These are phyloP conservation scores for Diabrotica virgifera DNA, from an alignment of 1,140 invertebrate genomes.

Conservation along the genomic window DNA sequence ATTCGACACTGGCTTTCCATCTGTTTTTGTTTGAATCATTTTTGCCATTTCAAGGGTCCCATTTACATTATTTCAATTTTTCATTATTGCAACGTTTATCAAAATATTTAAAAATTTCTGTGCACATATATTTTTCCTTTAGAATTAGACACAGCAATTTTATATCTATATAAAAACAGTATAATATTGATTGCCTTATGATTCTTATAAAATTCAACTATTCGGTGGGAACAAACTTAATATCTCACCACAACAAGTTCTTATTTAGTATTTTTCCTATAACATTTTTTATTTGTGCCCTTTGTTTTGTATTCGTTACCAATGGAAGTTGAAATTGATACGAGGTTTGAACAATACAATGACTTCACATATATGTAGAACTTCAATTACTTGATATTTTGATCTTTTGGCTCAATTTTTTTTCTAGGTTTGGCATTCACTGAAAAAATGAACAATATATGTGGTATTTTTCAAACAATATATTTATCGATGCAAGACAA, in stretches of 20 bases:
- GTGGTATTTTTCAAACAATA: no score
- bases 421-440: no score
- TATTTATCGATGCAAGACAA: no score
- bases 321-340: neutral
- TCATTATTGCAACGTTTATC: slow-evolving; percentile 47
- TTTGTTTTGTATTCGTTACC: slow-evolving; percentile 38
- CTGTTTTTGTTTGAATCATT: no score
- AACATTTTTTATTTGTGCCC: slow-evolving; percentile 47
- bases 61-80: slow-evolving; percentile 18
- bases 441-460: no score
- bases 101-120: slow-evolving; percentile 48
- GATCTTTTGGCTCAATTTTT: no score
- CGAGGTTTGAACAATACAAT: no score
- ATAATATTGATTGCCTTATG: slow-evolving; percentile 45
- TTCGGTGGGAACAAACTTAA: slow-evolving; percentile 37
- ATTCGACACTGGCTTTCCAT: no score
- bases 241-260: slow-evolving; percentile 40
- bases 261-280: slow-evolving; percentile 38
- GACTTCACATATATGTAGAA: no score
- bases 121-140: slow-evolving; percentile 44
- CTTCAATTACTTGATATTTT: no score
- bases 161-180: slow-evolving; percentile 40
- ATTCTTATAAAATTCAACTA: slow-evolving; percentile 29
- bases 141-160: slow-evolving; percentile 48
- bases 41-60: slow-evolving; percentile 13